phyloP scores from a whole-genome alignment of 2,113 vertebrate genomes.

The Microtus ochrogaster region DNA sequence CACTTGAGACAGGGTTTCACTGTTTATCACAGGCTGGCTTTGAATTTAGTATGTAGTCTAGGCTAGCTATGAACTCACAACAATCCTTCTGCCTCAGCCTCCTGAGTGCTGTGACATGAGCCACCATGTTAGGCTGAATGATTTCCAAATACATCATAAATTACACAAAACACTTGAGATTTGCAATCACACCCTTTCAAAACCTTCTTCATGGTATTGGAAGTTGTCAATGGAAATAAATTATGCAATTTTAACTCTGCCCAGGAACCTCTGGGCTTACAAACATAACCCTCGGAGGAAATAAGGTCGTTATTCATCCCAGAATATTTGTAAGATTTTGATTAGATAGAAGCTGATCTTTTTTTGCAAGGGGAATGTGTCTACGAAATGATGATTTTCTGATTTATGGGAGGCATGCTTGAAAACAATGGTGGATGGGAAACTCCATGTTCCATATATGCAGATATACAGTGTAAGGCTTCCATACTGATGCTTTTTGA shows the following conservation, averaged over 20 bases:
- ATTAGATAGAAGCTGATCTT: conserved; percentile 24
- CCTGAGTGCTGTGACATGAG: neutral
- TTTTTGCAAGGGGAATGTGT: conserved; percentile 23
- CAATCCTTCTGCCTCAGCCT: neutral
- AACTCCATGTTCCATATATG: neutral
- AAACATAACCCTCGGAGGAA: conserved; percentile 32
- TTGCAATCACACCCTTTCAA: neutral
- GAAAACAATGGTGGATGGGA: neutral
- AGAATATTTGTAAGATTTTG: conserved; percentile 36
- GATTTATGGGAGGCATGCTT: neutral
- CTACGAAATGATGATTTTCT: neutral
- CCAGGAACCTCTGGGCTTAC: conserved; percentile 24
- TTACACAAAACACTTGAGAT: conserved; percentile 26
- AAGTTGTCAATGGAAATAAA: conserved; percentile 35
- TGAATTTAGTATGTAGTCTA: neutral
- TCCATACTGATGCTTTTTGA: conserved; percentile 27
- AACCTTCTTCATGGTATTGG: neutral
- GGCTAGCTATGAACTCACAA: neutral
- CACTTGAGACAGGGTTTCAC: neutral
- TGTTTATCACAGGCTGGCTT: too few relatives aligned
- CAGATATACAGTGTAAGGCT: neutral
- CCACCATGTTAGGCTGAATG: neutral
- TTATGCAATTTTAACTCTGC: neutral
- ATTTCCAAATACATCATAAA: neutral
- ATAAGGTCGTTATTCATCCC: neutral